Base-by-base conservation (phyloP, 2,113 vertebrate species). In the Cygnus buccinator region DNA sequence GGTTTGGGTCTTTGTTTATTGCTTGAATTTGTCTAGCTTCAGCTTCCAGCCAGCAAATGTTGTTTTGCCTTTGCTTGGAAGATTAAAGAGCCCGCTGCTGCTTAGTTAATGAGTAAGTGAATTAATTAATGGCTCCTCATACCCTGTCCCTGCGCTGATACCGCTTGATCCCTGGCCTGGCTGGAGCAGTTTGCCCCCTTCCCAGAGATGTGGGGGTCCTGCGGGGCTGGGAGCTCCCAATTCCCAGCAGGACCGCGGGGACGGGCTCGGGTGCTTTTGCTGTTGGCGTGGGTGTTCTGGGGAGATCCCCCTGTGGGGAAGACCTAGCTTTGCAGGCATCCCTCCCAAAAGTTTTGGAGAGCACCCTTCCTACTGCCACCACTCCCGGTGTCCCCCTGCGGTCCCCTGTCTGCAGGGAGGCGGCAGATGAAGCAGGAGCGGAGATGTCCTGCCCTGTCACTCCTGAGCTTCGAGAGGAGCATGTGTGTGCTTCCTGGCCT, bases 81-180 rank as follows among this genome's bases (percentile, higher is more conserved):
- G 73, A 95, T 84, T 75, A 89, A 90, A 90, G 89, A 84, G 35
- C 15, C 22, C 37, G 21, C 43, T 84, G 65, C 28, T 80, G 77
- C 70, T 52, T 86, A 93, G 90, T 91, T 96, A 97, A 95, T 96
- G 70, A 97, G 39, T 95, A 95, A 82, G 35, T 50, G 87, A 89
- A 95, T 95, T 87, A 94, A 94, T 95, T 87, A 91, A 93, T 76
- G 66, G 66, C 23, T 95, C 66, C 84, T 95, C 87, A 89, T 93
- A 93, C 88, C 23, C 70, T 89, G 17, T 81, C 68, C 90, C 72
- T 66, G 48, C 48, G 37, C 12, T 70, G 80, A 76, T 79, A 57
- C 25, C 0, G 0, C 23, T 70, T 78, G 67, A 62, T 84, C 58
- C 31, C 50, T 55, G 59, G 44, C 9, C 16, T 48, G 54, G 48